Base-by-base conservation (phyloP, 2,113 vertebrate genomes). In the Monopterus albus region DNA sequence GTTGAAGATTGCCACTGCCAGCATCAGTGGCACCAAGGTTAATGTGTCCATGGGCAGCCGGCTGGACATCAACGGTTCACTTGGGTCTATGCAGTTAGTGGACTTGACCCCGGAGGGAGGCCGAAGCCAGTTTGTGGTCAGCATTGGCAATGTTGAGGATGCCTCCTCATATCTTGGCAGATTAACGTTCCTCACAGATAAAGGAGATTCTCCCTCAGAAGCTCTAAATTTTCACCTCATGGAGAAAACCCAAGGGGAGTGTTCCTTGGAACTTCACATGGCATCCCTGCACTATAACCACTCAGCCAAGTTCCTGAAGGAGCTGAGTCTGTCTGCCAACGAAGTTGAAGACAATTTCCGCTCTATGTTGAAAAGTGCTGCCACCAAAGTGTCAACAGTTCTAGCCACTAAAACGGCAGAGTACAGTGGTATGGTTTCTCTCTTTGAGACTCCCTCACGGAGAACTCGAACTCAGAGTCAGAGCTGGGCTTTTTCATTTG, bases 281-380 rank as follows among this genome's bases (percentile, higher is more conserved):
- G 98, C 98, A 0, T 99, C 98, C 0, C 84, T 99, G 25, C 97
- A 99, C 90, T 99, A 98, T 75, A 99, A 96, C 88, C 98, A 99
- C 85, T 98, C 96, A 0, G 94, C 98, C 1, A 98, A 96, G 59
- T 99, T 99, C 75, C 73, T 99, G 72, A 97, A 96, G 69, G 97
- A 99, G 33, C 79, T 99, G 5, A 92, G 95, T 8, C 84, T 99
- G 53, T 98, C 98, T 14, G 96, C 98, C 87, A 97, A 97, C 28
- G 98, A 99, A 69, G 89, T 98, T 15, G 98, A 99, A 49, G 98
- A 98, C 77, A 98, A 96, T 76, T 98, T 99, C 76, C 92, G 94
- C 50, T 94, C 93, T 55, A 98, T 98, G 95, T 87, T 99, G 78
- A 98, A 96, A 88, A 96, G 89, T 1, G 98, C 97, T 6, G 98